Percentiles rank a stretch among this genome's conserved stretches.
Conservation (phyloP, 2,797 vertebrate species). For the Halcyon smyrnensis region DNA sequence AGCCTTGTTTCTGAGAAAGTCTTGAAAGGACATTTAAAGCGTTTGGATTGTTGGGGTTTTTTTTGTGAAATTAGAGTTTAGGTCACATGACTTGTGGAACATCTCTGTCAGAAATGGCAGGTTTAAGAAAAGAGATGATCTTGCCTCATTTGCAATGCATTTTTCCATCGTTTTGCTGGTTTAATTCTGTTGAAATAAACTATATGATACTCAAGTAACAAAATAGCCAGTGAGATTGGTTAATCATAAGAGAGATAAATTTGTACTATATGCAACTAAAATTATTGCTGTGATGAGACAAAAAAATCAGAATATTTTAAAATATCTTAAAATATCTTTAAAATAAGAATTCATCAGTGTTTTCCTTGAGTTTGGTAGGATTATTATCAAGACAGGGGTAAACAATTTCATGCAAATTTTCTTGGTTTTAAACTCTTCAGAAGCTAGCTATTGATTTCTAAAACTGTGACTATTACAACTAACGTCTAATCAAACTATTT, state of each 20-base stretch:
- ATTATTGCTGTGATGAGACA: not conserved
- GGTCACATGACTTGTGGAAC: not conserved
- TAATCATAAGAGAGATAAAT: not conserved
- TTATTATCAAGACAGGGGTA: not conserved
- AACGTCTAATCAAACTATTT: not conserved
- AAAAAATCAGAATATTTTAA: not conserved
- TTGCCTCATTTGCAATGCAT: not conserved
- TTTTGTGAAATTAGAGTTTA: not conserved
- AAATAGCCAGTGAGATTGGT: not conserved
- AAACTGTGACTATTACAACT: not conserved
- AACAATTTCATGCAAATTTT: not conserved
- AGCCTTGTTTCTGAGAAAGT: conserved; percentile 57
- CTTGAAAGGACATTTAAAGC: conserved; percentile 31
- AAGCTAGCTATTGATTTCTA: not conserved
- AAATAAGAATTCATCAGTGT: not conserved
- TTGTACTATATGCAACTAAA: not conserved
- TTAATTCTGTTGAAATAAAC: not conserved
- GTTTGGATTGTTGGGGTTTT: not conserved
- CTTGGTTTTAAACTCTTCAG: not conserved
- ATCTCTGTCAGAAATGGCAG: not conserved
- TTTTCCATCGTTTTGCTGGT: not conserved
- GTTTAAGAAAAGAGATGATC: not conserved
- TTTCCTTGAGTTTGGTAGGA: not conserved
- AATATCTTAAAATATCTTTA: not conserved
- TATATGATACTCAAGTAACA: not conserved